Conservation (phyloP, 2,888 invertebrate genomes). For the Dicranocentrus wangi region DNA sequence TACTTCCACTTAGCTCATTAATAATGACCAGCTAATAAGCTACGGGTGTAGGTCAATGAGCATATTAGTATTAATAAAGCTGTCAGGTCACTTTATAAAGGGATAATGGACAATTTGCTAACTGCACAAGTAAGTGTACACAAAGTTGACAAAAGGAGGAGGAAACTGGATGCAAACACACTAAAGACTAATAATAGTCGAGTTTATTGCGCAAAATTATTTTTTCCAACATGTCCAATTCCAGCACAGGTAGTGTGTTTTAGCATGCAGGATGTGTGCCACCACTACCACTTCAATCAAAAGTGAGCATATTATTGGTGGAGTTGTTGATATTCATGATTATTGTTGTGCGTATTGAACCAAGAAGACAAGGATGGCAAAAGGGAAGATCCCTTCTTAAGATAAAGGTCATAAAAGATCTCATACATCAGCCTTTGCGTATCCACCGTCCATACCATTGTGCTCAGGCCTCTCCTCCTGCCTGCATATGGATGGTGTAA, state of each 20-base stretch:
- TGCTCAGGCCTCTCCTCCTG: not conserved
- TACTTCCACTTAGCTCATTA: not conserved
- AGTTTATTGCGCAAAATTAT: not conserved
- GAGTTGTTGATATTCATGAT: constrained; percentile 15
- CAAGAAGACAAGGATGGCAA: constrained; percentile 15
- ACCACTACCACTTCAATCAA: too few species aligned
- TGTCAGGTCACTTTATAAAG: constrained; percentile 26
- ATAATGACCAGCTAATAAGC: constrained; percentile 32
- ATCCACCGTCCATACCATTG: not conserved
- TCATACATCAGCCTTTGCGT: constrained; percentile 17
- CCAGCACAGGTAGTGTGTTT: too few species aligned
- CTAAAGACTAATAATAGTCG: constrained; percentile 8
- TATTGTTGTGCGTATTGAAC: constrained; percentile 1
- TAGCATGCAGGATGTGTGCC: too few species aligned
- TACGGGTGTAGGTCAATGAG: constrained; percentile 55
- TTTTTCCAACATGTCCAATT: not conserved
- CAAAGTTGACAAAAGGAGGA: constrained; percentile 27
- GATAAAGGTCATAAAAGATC: constrained; percentile 38
- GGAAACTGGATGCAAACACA: not conserved
- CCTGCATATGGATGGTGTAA: not conserved
- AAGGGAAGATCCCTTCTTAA: constrained; percentile 31
- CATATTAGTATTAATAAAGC: constrained; percentile 45
- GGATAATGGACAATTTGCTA: not conserved
- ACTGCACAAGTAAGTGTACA: not conserved
- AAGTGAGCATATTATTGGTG: too few species aligned